phyloP scores from a whole-genome alignment of 2,113 vertebrate genomes.

The Hyaena hyaena region DNA sequence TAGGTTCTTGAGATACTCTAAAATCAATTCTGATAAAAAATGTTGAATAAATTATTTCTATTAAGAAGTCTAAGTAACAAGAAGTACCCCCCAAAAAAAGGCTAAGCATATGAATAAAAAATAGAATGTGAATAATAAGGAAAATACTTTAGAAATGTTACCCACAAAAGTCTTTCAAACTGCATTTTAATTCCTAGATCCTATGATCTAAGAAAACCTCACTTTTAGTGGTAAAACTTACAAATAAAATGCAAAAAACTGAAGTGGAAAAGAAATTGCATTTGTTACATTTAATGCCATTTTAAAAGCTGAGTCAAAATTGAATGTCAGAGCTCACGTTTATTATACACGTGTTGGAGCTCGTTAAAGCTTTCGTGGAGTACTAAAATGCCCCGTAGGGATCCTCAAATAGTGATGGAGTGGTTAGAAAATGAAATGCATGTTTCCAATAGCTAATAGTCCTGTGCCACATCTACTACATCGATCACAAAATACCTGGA shows the following conservation, averaged over 20 bases:
- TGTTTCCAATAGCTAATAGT: background rate
- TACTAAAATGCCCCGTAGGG: background rate
- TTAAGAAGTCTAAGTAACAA: background rate
- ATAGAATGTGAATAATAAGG: background rate
- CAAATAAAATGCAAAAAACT: constrained; percentile 28
- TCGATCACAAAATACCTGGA: background rate
- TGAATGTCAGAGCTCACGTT: constrained; percentile 60
- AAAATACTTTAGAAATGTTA: constrained; percentile 35
- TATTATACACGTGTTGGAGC: constrained; percentile 56
- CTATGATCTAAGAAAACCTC: background rate
- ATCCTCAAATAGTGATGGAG: background rate
- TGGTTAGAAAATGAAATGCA: constrained; percentile 27
- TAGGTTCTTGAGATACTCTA: background rate
- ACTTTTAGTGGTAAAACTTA: constrained; percentile 46
- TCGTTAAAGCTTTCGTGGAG: background rate
- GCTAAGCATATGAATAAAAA: constrained; percentile 2
- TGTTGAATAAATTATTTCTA: constrained; percentile 2
- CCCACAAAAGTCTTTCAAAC: constrained; percentile 10
- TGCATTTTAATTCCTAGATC: background rate
- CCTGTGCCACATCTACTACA: background rate
- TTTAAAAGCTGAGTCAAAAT: constrained; percentile 62
- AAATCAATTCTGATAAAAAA: background rate
- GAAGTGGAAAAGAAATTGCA: background rate
- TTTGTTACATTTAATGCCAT: constrained; percentile 10
- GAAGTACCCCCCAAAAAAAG: background rate